Base-by-base conservation (phyloP, 2,888 invertebrate genomes). In the Boloria euphrosyne region DNA sequence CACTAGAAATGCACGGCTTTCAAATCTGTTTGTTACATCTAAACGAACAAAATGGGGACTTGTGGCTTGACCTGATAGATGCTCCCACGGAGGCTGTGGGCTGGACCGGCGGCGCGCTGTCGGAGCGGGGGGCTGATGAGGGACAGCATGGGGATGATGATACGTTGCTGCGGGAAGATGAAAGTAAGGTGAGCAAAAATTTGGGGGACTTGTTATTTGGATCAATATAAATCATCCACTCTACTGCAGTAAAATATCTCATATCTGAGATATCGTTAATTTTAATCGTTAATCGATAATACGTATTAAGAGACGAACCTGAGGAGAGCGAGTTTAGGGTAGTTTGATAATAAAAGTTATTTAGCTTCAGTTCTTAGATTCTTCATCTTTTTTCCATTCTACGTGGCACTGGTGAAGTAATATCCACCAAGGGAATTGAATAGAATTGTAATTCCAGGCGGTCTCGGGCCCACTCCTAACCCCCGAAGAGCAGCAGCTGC, bases 1-100 rank as follows among this genome's bases (percentile, higher is more conserved):
- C 97, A 0, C 81, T 97, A 54, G 95, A 97, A 77, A 96, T 96
- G 93, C 94, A 95, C 62, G 97, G 97, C 7, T 92, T 97, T 74
- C 95, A 96, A 72, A 90, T 98, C 31, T 95, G 96, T 14, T 74
- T 97, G 17, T 76, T 96, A 13, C 93, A 94, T 72, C 78, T 95
- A 13, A 86, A 85, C 13, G 83, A 92, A 63, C 77, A 82, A 2
- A 74, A 86, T 43, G 86, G 90, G 18, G 83, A 84, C 3, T 70
- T 87, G 0, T 93, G 95, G 84, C 71, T 95, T 58, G 74, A 84
- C 7, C 89, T 91, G 67, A 84, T 95, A 18, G 95, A 95, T 75
- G 86, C 86, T 1, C 84, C 89, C 14, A 95, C 95, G 0, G 84
- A 88, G 18, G 94, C 94, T 3, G 88, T 93, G 16, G 91, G 89